These are phyloP conservation scores for Struthio camelus DNA, from an alignment of 2,113 vertebrate genomes.

Conservation along the genomic window DNA sequence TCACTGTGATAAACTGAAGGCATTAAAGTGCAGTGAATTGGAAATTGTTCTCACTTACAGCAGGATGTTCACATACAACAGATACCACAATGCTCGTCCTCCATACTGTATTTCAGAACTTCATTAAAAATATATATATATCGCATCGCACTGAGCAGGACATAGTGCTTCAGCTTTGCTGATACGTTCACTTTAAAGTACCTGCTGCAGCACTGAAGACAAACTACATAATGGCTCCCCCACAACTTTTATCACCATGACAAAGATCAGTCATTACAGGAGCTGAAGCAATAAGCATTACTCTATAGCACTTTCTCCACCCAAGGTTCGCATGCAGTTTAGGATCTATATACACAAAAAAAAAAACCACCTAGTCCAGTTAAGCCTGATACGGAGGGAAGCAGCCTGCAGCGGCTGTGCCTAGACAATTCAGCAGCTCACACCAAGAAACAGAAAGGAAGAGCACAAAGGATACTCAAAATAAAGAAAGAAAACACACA, in stretches of 20 bases:
- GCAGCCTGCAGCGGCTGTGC: not conserved
- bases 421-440: not conserved
- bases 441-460: not conserved
- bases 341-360: fast-evolving
- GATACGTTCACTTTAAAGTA: not conserved
- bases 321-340: not conserved
- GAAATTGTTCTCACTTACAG: constrained; percentile 58
- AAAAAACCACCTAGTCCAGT: not conserved
- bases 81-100: not conserved
- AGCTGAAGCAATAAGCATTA: not conserved
- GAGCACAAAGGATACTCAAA: not conserved
- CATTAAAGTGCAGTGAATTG: constrained; percentile 59
- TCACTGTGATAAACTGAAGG: constrained; percentile 58
- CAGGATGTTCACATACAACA: constrained; percentile 24
- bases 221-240: not conserved
- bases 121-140: not conserved
- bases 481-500: not conserved
- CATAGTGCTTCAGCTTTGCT: not conserved
- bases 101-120: not conserved
- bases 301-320: not conserved
- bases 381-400: not conserved
- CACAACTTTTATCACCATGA: not conserved
- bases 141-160: not conserved
- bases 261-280: not conserved
- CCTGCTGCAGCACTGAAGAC: not conserved